Evolutionary conservation across 2,888 invertebrate genomes (phyloP).

Genomic region (Drosophila siamana): DNA sequence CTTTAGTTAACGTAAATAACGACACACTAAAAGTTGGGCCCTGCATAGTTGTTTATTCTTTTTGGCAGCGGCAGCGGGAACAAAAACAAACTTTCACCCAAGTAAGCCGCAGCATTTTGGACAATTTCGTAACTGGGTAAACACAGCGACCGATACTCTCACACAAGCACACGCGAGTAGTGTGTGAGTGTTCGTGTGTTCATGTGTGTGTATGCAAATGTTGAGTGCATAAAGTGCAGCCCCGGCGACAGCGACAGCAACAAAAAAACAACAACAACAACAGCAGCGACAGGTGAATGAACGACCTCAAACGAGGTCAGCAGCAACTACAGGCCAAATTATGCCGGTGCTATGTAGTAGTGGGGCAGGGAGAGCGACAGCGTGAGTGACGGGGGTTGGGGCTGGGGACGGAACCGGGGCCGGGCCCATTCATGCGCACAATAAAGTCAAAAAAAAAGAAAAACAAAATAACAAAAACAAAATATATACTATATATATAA

Average conservation of each 20-base stretch:
- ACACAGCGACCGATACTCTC: constrained; percentile 41
- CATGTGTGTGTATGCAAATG: constrained; percentile 71
- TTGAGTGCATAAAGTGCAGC: constrained; percentile 77
- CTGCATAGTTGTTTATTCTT: constrained; percentile 46
- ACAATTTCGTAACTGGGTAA: constrained; percentile 82
- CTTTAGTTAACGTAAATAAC: not conserved
- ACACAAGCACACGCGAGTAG: constrained; percentile 13
- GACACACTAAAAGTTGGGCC: constrained; percentile 23
- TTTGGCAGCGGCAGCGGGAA: constrained; percentile 37
- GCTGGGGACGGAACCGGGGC: constrained; percentile 32
- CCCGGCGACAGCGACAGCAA: constrained; percentile 32
- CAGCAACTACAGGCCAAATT: constrained; percentile 59
- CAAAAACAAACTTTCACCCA: constrained; percentile 73
- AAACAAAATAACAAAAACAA: constrained; percentile 30
- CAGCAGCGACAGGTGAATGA: constrained; percentile 78
- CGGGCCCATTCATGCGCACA: constrained; percentile 75
- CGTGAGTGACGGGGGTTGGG: constrained; percentile 16
- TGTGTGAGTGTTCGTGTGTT: constrained; percentile 21
- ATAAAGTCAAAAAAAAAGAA: constrained; percentile 68
- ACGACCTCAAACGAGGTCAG: constrained; percentile 83
- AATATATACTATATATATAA: constrained; percentile 59
- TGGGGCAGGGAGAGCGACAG: constrained; percentile 24
- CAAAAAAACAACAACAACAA: constrained; percentile 9
- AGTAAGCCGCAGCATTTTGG: constrained; percentile 79
- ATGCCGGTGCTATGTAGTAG: constrained; percentile 47